Evolutionary conservation across 37 sponge, comb jelly and placozoan genomes (phyloP), one percentile per base, ranked within the genome.

Genomic region (Diacarnus erythraeanus): DNA sequence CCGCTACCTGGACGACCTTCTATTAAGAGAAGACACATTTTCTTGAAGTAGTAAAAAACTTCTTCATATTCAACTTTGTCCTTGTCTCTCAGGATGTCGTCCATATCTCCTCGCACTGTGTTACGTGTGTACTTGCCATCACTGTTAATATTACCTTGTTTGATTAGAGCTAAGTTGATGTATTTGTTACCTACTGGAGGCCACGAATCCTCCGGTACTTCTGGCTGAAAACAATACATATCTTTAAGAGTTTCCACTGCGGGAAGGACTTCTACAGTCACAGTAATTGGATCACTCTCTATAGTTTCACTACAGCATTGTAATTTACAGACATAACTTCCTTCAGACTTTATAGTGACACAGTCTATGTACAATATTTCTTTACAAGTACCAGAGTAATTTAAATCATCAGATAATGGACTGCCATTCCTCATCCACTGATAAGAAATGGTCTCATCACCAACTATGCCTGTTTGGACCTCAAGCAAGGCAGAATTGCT

Each of bases 1-100:
- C 79, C 79, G 12, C 69, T 64, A 21, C 79, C 79, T 31, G 79
- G 79, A 20, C 69, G 31, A 20, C 78, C 78, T 27, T 77, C 78
- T 30, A 77, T 15, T 15, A 77, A 25, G 22, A 77, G 3, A 42
- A 42, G 15, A 1, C 38, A 21, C 18, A 59, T 60, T 21, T 25
- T 27, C 38, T 1, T 25, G 30, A 59, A 8, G 17, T 3, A 15
- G 4, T 15, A 54, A 75, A 75, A 75, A 1, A 59, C n/a, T 27
- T 37, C 59, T 20, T 58, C 31, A 8, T 75, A 75, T 12, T 37
- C 59, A 1, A 75, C 8, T 22, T 3, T 33, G 17, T 57, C 59
- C 20, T 75, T 75, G 2, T 27, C 34, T 37, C 23, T 35, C 15
- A 75, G 9, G 2, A 59, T 75, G 51, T 75, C 76, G 1, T 75